Evolutionary conservation across 2,113 vertebrate genomes (phyloP).

Genomic region (Hemibagrus wyckioides): DNA sequence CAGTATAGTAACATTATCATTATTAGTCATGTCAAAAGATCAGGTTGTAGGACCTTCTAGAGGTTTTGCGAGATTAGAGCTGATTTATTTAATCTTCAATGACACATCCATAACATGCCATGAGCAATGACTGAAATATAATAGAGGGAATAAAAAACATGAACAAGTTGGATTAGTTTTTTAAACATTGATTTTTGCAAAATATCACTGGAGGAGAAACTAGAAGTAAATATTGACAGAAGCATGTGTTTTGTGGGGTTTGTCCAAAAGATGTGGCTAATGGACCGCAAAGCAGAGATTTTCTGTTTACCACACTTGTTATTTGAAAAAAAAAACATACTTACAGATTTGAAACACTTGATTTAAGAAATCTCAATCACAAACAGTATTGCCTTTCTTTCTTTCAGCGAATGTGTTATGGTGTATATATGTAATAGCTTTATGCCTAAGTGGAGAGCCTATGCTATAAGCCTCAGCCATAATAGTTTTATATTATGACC

Average conservation of each 20-base stretch:
- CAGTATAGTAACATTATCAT: neutral
- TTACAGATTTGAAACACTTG: neutral
- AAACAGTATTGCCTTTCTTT: neutral
- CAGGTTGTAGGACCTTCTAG: neutral
- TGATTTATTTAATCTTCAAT: neutral
- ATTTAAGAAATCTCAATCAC: neutral
- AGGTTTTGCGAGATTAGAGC: neutral
- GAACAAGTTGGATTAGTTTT: neutral
- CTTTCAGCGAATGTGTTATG: neutral
- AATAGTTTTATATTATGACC: neutral
- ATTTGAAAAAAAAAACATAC: neutral
- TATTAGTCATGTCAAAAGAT: neutral
- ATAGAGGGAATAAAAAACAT: neutral
- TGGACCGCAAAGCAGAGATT: neutral
- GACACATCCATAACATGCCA: neutral
- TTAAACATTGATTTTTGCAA: neutral
- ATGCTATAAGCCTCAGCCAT: neutral
- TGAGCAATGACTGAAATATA: neutral
- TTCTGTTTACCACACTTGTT: neutral
- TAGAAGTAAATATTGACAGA: slow-evolving; percentile 3
- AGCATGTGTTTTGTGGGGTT: neutral
- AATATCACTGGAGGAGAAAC: neutral
- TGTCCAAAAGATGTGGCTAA: neutral
- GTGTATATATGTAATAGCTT: neutral
- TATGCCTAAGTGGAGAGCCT: neutral